These are phyloP conservation scores for Cebidichthys violaceus DNA, from an alignment of 2,113 vertebrate species.

Conservation along the genomic window DNA sequence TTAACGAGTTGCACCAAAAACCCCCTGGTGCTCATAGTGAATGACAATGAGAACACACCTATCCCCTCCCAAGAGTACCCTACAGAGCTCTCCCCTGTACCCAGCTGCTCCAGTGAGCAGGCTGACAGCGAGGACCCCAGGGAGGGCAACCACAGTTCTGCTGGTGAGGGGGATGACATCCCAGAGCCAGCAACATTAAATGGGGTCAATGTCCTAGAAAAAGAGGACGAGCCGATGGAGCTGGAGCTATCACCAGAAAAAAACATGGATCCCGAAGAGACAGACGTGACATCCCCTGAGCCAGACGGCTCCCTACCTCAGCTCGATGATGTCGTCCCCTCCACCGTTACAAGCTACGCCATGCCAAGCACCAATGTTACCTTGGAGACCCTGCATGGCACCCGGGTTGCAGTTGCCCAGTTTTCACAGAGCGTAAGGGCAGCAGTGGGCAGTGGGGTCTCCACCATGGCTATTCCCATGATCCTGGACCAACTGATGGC, in stretches of 20 bases:
- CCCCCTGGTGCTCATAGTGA: slow-evolving; percentile 94
- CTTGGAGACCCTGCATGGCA: slow-evolving; percentile 96
- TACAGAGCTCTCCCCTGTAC: slow-evolving; percentile 87
- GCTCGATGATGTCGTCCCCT: slow-evolving; percentile 83
- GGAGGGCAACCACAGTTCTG: slow-evolving; percentile 85
- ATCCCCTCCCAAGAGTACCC: slow-evolving; percentile 86
- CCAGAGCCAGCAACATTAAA: slow-evolving; percentile 83
- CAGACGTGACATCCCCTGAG: slow-evolving; percentile 82
- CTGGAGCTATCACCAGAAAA: slow-evolving; percentile 88
- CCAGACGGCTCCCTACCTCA: slow-evolving; percentile 88
- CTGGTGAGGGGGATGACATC: slow-evolving; percentile 85
- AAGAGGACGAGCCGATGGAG: slow-evolving; percentile 96
- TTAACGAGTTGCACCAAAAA: slow-evolving; percentile 94
- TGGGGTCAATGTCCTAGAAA: slow-evolving; percentile 77
- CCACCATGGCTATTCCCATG: slow-evolving; percentile 93
- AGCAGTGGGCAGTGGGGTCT: slow-evolving; percentile 81
- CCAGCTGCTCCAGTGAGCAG: slow-evolving; percentile 91
- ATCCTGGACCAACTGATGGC: slow-evolving; percentile 98
- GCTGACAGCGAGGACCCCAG: slow-evolving; percentile 90
- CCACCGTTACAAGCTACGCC: slow-evolving; percentile 85
- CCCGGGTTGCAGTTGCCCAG: slow-evolving; percentile 96
- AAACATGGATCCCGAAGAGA: slow-evolving; percentile 82
- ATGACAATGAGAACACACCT: slow-evolving; percentile 91
- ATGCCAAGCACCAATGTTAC: slow-evolving; percentile 99
- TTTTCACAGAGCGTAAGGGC: slow-evolving; percentile 92